Evolutionary conservation across 2,888 invertebrate species (phyloP).

Genomic region (Sceliomorpha sp.): DNA sequence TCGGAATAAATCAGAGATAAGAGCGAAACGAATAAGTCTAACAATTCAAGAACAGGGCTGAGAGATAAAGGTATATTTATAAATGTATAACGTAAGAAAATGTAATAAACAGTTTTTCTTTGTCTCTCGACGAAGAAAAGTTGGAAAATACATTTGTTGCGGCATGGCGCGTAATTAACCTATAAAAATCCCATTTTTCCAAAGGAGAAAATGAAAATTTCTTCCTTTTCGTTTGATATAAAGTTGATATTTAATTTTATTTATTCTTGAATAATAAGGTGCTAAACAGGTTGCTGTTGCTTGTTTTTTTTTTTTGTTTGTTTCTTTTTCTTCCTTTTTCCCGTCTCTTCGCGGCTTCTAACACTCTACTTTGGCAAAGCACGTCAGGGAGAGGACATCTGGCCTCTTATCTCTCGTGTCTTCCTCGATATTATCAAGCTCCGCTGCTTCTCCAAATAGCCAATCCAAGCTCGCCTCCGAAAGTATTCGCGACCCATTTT

Average conservation of each 20-base stretch:
- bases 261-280: slow-evolving; percentile 74
- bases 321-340: slow-evolving; percentile 36
- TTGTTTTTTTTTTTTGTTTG: slow-evolving; percentile 35
- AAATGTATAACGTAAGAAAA: no score
- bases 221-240: no score
- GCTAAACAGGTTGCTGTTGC: slow-evolving; percentile 54
- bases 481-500: slow-evolving; percentile 13
- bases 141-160: no score
- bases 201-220: no score
- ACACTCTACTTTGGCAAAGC: slow-evolving; percentile 29
- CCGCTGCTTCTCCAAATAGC: slow-evolving; percentile 21
- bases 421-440: slow-evolving; percentile 26
- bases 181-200: no score
- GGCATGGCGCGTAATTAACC: no score
- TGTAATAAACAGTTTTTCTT: no score
- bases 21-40: no score
- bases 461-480: slow-evolving; percentile 7
- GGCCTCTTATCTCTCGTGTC: slow-evolving; percentile 38
- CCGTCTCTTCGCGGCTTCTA: not conserved
- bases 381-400: slow-evolving; percentile 33
- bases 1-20: no score
- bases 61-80: no score
- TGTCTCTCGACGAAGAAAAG: no score
- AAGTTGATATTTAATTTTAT: slow-evolving; percentile 77
- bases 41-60: no score